phyloP scores from a whole-genome alignment of 2,888 invertebrate genomes.

The Athalia circularis region DNA sequence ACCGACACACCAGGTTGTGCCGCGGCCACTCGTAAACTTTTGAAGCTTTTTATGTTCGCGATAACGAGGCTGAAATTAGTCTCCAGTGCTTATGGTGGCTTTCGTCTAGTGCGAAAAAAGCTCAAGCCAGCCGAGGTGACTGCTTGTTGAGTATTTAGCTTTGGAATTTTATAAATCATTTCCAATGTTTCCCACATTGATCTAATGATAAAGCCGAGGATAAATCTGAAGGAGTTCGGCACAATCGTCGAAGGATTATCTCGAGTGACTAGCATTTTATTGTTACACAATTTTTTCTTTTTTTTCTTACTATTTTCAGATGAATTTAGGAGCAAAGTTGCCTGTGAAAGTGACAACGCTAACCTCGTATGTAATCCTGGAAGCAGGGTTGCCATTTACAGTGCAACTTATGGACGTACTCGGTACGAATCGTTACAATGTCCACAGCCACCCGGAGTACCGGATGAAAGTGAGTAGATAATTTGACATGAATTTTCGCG shows the following conservation, averaged over 20 bases:
- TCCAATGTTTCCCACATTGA: constrained; percentile 1
- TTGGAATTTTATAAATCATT: background rate
- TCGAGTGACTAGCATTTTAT: no score
- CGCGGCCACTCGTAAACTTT: background rate
- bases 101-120: constrained; percentile 13
- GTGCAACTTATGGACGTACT: constrained; percentile 93
- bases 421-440: constrained; percentile 92
- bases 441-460: constrained; percentile 89
- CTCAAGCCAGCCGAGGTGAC: background rate
- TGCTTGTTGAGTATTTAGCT: background rate
- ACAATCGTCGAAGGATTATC: no score
- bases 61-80: constrained; percentile 31
- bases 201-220: background rate
- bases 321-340: constrained; percentile 94
- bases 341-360: constrained; percentile 93
- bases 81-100: background rate
- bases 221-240: no score
- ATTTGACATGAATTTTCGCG: no score
- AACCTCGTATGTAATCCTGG: constrained; percentile 91
- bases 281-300: constrained; percentile 6
- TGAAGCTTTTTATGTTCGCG: background rate
- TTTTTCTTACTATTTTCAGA: constrained; percentile 78
- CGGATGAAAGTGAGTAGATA: constrained; percentile 87
- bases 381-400: constrained; percentile 93
- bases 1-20: background rate